Percentiles rank a stretch among this genome's conserved stretches.
These are phyloP conservation scores for Urocyon cinereoargenteus DNA, from an alignment of 2,797 vertebrate genomes.

Conservation along the genomic window DNA sequence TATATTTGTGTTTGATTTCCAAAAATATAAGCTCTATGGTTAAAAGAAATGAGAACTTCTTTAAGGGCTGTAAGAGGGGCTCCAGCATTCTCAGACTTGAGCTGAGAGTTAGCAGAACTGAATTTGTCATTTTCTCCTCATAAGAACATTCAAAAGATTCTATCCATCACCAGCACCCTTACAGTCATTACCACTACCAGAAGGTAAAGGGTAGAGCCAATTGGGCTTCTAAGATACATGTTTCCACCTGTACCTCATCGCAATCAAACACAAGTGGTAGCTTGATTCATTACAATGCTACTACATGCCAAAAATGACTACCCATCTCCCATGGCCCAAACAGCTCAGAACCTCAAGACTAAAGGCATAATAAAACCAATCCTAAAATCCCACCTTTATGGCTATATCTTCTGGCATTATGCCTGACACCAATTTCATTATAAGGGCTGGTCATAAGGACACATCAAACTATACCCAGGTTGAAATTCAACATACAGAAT, in stretches of 20 bases:
- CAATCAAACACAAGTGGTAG: background rate
- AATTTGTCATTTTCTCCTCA: background rate
- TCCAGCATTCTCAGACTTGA: background rate
- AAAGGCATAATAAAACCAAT: background rate
- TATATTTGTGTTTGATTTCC: background rate
- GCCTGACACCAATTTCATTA: background rate
- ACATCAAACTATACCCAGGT: background rate
- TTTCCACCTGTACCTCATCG: background rate
- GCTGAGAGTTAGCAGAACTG: background rate
- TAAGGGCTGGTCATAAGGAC: background rate
- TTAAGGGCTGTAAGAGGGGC: background rate
- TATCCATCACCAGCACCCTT: background rate
- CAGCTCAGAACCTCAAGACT: background rate
- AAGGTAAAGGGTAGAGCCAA: background rate
- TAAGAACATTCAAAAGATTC: background rate
- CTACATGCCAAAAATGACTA: background rate
- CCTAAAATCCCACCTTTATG: background rate
- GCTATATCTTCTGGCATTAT: background rate
- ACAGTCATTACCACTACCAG: background rate
- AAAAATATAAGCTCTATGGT: background rate
- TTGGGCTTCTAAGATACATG: background rate
- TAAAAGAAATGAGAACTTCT: background rate
- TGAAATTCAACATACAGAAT: conserved; percentile 2
- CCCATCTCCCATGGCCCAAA: background rate
- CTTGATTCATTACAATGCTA: background rate